A percentile compares a stretch with the other conserved stretches of the same genome.
phyloP scores from a whole-genome alignment of 2,113 vertebrate genomes.

The Ariopsis seemanni region DNA sequence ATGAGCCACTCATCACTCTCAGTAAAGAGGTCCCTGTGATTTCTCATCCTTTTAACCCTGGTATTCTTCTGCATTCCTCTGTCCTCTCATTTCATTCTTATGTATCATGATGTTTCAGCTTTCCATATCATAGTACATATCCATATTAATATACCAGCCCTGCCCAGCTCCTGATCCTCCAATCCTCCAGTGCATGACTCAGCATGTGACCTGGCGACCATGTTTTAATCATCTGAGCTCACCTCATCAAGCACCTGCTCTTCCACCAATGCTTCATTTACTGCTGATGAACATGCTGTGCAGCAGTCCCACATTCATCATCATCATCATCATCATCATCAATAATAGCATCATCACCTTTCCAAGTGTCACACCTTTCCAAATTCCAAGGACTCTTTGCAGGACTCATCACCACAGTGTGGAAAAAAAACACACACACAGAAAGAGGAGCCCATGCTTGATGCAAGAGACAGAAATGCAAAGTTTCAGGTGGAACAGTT shows the following conservation, averaged over 20 bases:
- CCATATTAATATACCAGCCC: slow-evolving; percentile 34
- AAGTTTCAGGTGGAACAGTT: neutral
- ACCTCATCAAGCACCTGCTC: slow-evolving; percentile 49
- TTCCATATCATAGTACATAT: neutral
- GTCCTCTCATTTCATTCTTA: neutral
- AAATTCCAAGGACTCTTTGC: neutral
- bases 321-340: slow-evolving; percentile 13
- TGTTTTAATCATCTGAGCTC: slow-evolving; percentile 38
- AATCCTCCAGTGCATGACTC: slow-evolving; percentile 44
- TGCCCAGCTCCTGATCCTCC: slow-evolving; percentile 27
- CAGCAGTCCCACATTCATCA: slow-evolving; percentile 20
- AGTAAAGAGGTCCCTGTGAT: neutral
- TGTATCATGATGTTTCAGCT: neutral
- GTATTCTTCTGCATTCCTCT: neutral
- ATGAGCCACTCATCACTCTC: neutral
- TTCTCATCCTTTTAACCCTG: neutral
- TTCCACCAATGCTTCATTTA: slow-evolving; percentile 34
- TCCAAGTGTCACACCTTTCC: neutral
- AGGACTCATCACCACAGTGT: neutral
- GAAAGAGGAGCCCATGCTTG: neutral
- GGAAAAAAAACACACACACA: neutral
- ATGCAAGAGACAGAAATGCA: neutral
- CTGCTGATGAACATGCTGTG: slow-evolving; percentile 33
- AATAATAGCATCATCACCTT: too few relatives aligned
- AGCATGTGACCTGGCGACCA: slow-evolving; percentile 14